Conservation (phyloP, 2,797 vertebrate genomes). For the Sebastes itinus region DNA sequence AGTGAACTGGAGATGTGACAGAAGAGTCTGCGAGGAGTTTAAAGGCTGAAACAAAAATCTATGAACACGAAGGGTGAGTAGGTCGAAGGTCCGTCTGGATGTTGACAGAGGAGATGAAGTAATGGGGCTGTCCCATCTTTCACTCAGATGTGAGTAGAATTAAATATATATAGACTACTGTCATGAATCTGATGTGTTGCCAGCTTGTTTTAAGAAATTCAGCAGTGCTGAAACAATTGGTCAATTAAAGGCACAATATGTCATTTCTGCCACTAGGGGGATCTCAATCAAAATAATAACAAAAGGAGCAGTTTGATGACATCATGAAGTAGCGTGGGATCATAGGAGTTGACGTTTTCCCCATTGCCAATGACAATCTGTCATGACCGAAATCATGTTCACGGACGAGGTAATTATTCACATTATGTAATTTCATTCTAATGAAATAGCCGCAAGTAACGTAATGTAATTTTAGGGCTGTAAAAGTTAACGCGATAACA, state of each 20-base stretch:
- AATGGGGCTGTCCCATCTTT: neutral
- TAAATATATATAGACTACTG: neutral
- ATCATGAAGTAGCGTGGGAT: too few relatives aligned
- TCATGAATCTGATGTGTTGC: neutral
- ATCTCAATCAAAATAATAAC: too few relatives aligned
- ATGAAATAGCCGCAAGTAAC: too few relatives aligned
- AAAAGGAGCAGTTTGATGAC: too few relatives aligned
- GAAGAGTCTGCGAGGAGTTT: neutral
- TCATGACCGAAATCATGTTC: too few relatives aligned
- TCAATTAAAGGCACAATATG: neutral
- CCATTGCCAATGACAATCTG: too few relatives aligned
- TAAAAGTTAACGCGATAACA: too few relatives aligned
- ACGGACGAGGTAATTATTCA: too few relatives aligned
- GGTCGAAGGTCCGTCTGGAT: neutral
- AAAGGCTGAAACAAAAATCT: constrained; percentile 29
- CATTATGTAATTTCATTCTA: too few relatives aligned
- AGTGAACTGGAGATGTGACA: constrained; percentile 3
- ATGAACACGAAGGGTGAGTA: neutral
- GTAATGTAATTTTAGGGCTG: too few relatives aligned
- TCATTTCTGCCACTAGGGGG: too few relatives aligned
- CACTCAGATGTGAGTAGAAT: neutral
- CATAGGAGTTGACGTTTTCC: too few relatives aligned
- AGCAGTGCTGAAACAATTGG: neutral
- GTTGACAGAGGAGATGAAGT: constrained; percentile 4
- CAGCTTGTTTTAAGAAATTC: neutral